Evolutionary conservation across 2,888 invertebrate species (phyloP).

Genomic region (Hanleya hanleyi): DNA sequence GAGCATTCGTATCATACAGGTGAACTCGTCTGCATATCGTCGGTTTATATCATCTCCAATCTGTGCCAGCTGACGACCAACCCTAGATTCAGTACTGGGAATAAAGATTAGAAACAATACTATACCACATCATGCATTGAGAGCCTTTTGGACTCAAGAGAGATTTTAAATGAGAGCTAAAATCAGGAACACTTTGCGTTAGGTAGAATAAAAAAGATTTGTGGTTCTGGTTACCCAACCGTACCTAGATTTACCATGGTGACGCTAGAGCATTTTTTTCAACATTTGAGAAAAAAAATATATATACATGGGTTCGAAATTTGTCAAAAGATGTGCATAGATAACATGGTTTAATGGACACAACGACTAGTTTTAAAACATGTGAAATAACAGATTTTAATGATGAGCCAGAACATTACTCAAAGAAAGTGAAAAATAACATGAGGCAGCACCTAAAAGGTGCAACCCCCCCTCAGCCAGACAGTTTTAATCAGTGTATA

Average conservation of each 20-base stretch:
- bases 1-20: conserved; percentile 61
- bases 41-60: conserved; percentile 71
- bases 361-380: too few relatives aligned
- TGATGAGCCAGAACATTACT: too few relatives aligned
- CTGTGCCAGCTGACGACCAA: conserved; percentile 68
- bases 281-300: neutral
- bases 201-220: neutral
- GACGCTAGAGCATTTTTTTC: too few relatives aligned
- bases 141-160: neutral
- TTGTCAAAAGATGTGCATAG: neutral
- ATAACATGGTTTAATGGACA: neutral
- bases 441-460: too few relatives aligned
- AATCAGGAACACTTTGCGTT: neutral
- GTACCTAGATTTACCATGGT: too few relatives aligned
- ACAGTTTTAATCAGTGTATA: too few relatives aligned
- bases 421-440: too few relatives aligned
- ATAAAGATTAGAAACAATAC: too few relatives aligned
- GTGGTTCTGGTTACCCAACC: neutral
- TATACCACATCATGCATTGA: too few relatives aligned
- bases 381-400: too few relatives aligned
- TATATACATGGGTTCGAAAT: neutral
- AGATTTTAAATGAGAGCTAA: neutral
- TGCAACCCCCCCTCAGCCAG: too few relatives aligned
- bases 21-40: conserved; percentile 64
- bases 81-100: conserved; percentile 63